Evolutionary conservation across 2,888 invertebrate species (phyloP).

Genomic region (Ischnus inquisitorius): DNA sequence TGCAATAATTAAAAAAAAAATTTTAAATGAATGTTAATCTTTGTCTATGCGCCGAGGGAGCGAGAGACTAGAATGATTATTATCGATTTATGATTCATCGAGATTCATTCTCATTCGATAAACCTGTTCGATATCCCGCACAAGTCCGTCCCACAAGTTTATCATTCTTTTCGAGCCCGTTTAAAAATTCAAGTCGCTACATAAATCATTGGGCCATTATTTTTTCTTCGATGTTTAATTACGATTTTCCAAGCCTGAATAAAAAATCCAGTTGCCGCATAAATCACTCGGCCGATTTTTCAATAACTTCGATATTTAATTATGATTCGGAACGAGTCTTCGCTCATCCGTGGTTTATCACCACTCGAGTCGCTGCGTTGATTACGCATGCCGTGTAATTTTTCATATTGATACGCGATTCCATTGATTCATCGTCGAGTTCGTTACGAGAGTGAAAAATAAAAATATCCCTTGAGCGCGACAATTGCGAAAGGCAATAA

Average conservation of each 20-base stretch:
- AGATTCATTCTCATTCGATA: slow-evolving; percentile 60
- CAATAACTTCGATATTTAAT: background rate
- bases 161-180: background rate
- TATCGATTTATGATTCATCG: slow-evolving; percentile 62
- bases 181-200: slow-evolving; percentile 21
- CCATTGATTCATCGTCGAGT: slow-evolving; percentile 24
- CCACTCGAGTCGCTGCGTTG: background rate
- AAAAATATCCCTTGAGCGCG: background rate
- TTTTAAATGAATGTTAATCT: slow-evolving; percentile 1
- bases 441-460: background rate
- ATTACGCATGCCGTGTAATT: slow-evolving; percentile 11
- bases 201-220: slow-evolving; percentile 43
- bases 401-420: background rate
- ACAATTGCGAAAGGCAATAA: slow-evolving; percentile 20
- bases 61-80: slow-evolving; percentile 54
- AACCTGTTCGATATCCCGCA: slow-evolving; percentile 60
- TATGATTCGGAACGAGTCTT: slow-evolving; percentile 6
- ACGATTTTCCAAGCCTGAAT: background rate
- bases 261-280: slow-evolving; percentile 26
- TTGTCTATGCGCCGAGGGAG: background rate
- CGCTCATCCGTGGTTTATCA: slow-evolving; percentile 2
- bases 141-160: background rate
- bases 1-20: background rate
- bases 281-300: slow-evolving; percentile 38
- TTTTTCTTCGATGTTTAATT: background rate